Evolutionary conservation across 1,140 invertebrate genomes (phyloP).

Genomic region (Cephus cinctus): DNA sequence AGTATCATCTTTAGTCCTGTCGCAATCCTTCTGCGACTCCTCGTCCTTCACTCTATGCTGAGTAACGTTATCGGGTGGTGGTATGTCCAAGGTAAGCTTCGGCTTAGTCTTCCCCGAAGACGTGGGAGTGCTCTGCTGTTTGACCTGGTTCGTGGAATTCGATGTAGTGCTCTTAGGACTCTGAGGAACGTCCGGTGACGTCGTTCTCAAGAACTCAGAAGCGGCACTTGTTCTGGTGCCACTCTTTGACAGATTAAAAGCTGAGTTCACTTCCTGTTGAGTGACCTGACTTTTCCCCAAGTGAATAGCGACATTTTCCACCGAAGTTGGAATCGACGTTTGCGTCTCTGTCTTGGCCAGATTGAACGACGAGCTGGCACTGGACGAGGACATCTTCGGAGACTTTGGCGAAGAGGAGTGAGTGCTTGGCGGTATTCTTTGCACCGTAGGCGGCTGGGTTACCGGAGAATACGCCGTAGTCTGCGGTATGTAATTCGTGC

Average conservation of each 20-base stretch:
- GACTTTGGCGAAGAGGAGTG: conserved; percentile 43
- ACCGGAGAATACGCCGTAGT: conserved; percentile 31
- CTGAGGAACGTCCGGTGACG: neutral
- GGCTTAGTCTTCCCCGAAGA: neutral
- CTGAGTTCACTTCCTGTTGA: conserved; percentile 32
- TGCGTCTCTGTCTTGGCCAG: conserved; percentile 24
- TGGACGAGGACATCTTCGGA: conserved; percentile 31
- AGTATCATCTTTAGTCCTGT: neutral
- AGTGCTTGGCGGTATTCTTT: conserved; percentile 47
- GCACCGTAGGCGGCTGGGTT: conserved; percentile 39
- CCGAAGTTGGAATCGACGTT: conserved; percentile 18
- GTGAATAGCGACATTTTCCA: conserved; percentile 26
- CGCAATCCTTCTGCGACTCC: neutral
- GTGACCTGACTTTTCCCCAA: conserved; percentile 21
- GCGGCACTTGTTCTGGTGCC: neutral
- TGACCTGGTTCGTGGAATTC: neutral
- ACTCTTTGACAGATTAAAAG: conserved; percentile 40
- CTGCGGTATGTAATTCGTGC: conserved; percentile 43
- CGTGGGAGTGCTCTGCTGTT: neutral
- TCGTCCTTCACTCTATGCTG: conserved; percentile 1
- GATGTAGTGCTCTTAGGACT: neutral
- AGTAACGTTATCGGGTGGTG: neutral
- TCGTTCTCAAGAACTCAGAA: neutral
- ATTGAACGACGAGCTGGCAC: conserved; percentile 18
- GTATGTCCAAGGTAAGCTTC: neutral